These are phyloP conservation scores for Ostrea edulis DNA, from an alignment of 1,140 invertebrate genomes.

Conservation along the genomic window DNA sequence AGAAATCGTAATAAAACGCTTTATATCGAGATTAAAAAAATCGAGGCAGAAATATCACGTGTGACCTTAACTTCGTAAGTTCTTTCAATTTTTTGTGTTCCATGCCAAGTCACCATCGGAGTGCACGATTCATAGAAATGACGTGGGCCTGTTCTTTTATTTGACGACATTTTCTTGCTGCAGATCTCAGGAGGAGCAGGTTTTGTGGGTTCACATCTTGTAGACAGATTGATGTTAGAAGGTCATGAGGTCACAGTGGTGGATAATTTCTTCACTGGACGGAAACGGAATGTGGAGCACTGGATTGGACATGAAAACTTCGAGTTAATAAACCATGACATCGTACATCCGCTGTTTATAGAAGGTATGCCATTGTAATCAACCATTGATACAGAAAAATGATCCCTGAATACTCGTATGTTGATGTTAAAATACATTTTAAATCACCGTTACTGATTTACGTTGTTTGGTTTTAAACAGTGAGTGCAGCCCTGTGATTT, in stretches of 20 bases:
- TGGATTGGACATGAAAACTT: conserved; percentile 99
- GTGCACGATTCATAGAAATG: too few species aligned
- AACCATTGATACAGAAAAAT: too few species aligned
- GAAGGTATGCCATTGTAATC: conserved; percentile 83
- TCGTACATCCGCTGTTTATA: conserved; percentile 98
- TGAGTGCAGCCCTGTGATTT: too few species aligned
- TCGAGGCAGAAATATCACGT: too few species aligned
- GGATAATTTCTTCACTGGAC: conserved; percentile 99
- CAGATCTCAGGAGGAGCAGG: conserved; percentile 98
- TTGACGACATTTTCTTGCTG: neutral
- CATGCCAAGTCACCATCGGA: neutral
- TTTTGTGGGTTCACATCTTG: conserved; percentile 99
- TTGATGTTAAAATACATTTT: too few species aligned
- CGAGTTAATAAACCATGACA: conserved; percentile 99
- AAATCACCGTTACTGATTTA: too few species aligned
- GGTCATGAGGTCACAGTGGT: conserved; percentile 99
- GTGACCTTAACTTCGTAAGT: too few species aligned
- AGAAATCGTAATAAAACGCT: too few species aligned
- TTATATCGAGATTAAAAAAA: too few species aligned
- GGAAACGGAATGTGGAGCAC: conserved; percentile 98
- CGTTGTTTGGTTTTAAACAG: too few species aligned
- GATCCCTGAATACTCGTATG: too few species aligned
- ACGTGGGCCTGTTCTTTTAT: neutral
- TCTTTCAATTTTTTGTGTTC: too few species aligned
- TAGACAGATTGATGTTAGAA: conserved; percentile 95